Evolutionary conservation across 2,888 invertebrate species (phyloP).

Genomic region (Oscheius sp.): DNA sequence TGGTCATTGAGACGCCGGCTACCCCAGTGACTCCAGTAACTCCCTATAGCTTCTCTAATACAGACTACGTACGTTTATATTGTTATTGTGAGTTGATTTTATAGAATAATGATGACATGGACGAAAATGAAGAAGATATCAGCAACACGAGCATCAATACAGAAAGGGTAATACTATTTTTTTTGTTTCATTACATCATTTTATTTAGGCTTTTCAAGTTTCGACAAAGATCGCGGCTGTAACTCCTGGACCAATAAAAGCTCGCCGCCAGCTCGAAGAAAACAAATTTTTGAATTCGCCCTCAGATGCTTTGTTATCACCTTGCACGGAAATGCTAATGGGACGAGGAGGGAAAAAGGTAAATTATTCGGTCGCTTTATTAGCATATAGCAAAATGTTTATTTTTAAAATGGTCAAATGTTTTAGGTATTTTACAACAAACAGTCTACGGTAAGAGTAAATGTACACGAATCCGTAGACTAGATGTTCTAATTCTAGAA

Average conservation of each 20-base stretch:
- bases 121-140: slow-evolving; percentile 28
- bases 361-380: not conserved
- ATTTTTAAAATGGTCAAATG: not conserved
- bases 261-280: slow-evolving; percentile 51
- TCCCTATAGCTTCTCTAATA: not conserved
- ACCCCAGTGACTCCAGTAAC: slow-evolving; percentile 14
- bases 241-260: slow-evolving; percentile 56
- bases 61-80: no score
- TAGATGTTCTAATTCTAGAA: slow-evolving; percentile 13
- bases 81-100: not conserved
- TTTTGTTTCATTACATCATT: not conserved
- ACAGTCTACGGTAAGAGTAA: slow-evolving; percentile 9
- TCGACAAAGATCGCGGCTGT: not conserved
- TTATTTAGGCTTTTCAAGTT: slow-evolving; percentile 21
- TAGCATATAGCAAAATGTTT: not conserved
- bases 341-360: slow-evolving; percentile 43
- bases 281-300: slow-evolving; percentile 53
- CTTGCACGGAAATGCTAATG: slow-evolving; percentile 58
- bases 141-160: slow-evolving; percentile 33
- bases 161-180: slow-evolving; percentile 15
- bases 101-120: slow-evolving; percentile 17
- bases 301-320: slow-evolving; percentile 59
- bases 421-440: slow-evolving; percentile 30
- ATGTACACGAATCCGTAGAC: not conserved
- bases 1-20: slow-evolving; percentile 22